A percentile compares a stretch with the other conserved stretches of the same genome.
phyloP scores from a whole-genome alignment of 2,888 invertebrate species.

The Polymixis lichenea region DNA sequence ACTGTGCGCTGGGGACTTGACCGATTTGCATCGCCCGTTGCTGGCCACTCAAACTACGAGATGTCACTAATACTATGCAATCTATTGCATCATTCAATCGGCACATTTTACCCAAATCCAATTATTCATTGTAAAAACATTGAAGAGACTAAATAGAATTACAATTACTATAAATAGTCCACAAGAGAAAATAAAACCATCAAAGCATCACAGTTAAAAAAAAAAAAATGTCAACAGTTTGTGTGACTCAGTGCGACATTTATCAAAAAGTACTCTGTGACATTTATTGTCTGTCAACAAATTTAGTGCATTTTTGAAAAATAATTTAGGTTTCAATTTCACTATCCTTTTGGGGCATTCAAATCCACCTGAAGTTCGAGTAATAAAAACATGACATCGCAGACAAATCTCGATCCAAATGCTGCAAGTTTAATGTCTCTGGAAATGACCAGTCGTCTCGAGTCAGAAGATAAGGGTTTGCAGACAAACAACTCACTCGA shows the following conservation, averaged over 20 bases:
- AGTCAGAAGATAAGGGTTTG: too few species aligned
- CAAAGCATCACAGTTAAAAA: not conserved
- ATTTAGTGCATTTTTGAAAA: not conserved
- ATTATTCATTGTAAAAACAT: slow-evolving; percentile 21
- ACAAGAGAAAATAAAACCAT: not conserved
- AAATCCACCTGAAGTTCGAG: not conserved
- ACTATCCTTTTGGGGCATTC: not conserved
- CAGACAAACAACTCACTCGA: not conserved
- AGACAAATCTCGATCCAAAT: not conserved
- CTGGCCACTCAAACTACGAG: slow-evolving; percentile 63
- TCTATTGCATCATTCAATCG: slow-evolving; percentile 65
- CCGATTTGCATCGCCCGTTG: slow-evolving; percentile 78
- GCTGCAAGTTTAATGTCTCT: not conserved
- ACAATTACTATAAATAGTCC: too few species aligned
- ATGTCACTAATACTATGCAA: slow-evolving; percentile 68
- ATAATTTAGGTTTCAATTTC: slow-evolving; percentile 3
- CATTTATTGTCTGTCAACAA: not conserved
- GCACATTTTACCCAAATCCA: slow-evolving; percentile 21
- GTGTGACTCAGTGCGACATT: too few species aligned
- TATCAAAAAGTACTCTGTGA: too few species aligned
- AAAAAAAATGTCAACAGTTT: slow-evolving; percentile 11
- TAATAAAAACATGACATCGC: slow-evolving; percentile 19
- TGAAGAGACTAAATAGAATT: slow-evolving; percentile 12
- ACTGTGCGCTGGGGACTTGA: slow-evolving; percentile 75
- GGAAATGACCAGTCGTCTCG: not conserved